Conservation (phyloP, 2,888 invertebrate species). For the Drosophila paramelanica region DNA sequence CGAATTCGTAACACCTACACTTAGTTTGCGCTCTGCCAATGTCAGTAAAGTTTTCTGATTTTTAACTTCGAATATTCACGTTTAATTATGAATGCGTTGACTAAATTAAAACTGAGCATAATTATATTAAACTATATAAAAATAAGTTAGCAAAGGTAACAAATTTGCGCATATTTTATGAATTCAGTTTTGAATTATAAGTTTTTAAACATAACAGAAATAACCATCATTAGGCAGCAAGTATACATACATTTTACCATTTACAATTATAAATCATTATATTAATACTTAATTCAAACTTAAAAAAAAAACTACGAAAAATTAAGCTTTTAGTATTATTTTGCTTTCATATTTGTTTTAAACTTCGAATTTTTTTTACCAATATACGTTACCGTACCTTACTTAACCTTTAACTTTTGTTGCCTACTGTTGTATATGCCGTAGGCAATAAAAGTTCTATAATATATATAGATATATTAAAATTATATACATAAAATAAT, state of each 20-base stretch:
- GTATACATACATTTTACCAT: background rate
- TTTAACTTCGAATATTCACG: background rate
- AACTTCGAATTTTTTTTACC: background rate
- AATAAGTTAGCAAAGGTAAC: background rate
- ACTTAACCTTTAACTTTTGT: background rate
- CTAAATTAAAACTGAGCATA: background rate
- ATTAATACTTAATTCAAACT: background rate
- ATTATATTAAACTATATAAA: background rate
- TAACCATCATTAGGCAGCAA: background rate
- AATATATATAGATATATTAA: background rate
- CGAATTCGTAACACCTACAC: background rate
- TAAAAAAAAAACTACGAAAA: background rate
- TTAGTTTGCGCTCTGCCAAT: background rate
- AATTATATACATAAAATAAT: conserved; percentile 3
- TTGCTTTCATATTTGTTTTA: background rate
- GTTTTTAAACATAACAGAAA: background rate
- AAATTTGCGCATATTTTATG: background rate
- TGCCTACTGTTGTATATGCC: background rate
- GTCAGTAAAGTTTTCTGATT: background rate
- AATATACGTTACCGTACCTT: background rate
- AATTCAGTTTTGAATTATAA: background rate
- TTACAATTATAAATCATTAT: background rate
- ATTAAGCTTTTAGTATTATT: background rate
- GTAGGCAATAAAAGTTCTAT: too few species aligned
- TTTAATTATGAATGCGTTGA: background rate